Conservation (phyloP, 2,797 vertebrate species). For the Chloroceryle inda region DNA sequence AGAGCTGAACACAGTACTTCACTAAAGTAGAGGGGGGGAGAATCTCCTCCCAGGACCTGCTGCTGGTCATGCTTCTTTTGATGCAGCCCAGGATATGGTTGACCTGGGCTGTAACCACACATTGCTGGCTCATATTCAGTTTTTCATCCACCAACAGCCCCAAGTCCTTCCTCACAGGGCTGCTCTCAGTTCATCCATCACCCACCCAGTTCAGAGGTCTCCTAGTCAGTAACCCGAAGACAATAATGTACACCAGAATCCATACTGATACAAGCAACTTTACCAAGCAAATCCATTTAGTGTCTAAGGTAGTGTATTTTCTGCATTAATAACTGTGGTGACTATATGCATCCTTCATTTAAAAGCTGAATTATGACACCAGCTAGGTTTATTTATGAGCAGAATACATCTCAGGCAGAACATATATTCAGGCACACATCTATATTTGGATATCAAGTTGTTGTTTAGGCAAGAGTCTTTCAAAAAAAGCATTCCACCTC, state of each 20-base stretch:
- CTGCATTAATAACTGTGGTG: neutral
- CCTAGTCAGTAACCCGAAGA: neutral
- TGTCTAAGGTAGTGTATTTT: rapidly evolving
- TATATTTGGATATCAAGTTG: neutral
- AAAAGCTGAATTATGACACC: neutral
- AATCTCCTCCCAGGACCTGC: neutral
- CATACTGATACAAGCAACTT: neutral
- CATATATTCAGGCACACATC: neutral
- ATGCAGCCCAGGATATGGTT: neutral
- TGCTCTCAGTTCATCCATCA: neutral
- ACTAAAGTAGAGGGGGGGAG: neutral
- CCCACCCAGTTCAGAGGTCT: neutral
- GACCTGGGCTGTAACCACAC: neutral
- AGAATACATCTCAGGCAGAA: neutral
- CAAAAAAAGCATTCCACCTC: neutral
- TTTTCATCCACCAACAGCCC: neutral
- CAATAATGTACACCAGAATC: neutral
- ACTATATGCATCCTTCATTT: too few relatives aligned
- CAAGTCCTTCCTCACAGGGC: neutral
- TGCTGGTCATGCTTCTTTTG: neutral
- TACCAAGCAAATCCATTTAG: neutral
- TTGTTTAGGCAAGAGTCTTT: neutral
- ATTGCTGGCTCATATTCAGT: neutral
- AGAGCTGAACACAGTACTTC: neutral
- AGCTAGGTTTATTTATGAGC: neutral